Evolutionary conservation across 2,888 invertebrate species (phyloP).

Genomic region (Malacosoma neustria): DNA sequence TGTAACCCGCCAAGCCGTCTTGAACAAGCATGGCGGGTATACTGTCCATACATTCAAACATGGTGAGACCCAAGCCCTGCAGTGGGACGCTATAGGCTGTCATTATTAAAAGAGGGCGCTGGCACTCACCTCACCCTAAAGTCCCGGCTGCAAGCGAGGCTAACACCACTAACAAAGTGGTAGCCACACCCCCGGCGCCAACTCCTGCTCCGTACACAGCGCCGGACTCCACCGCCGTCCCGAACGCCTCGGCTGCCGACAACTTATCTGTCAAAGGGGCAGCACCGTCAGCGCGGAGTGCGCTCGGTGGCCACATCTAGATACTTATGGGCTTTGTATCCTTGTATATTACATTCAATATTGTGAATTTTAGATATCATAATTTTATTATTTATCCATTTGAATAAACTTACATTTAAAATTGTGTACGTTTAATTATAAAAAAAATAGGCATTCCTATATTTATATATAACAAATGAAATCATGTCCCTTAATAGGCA

Average conservation of each 20-base stretch:
- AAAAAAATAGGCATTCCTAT: conserved; percentile 2
- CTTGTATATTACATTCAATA: no score
- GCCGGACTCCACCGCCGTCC: conserved; percentile 24
- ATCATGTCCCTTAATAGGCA: no score
- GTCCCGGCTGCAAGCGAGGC: conserved; percentile 81
- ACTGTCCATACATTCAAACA: conserved; percentile 2
- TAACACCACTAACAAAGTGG: conserved; percentile 76
- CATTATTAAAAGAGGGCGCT: no score
- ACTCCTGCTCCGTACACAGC: conserved; percentile 43
- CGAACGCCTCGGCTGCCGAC: conserved; percentile 61
- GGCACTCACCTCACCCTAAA: conserved; percentile 83
- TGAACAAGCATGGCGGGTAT: no score
- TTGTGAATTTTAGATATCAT: no score
- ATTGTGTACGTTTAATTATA: conserved; percentile 2
- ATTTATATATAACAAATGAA: conserved; percentile 5
- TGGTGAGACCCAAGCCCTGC: not conserved
- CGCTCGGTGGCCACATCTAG: conserved; percentile 34
- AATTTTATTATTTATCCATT: conserved; percentile 1
- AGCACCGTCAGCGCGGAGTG: conserved; percentile 30
- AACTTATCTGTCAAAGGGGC: conserved; percentile 48
- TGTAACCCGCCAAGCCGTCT: no score
- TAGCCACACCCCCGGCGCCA: conserved; percentile 77
- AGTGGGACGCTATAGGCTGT: no score
- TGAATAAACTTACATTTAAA: not conserved
- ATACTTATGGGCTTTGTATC: conserved; percentile 22